Conservation (phyloP, 2,888 invertebrate species). For the Phyllotreta cruciferae region DNA sequence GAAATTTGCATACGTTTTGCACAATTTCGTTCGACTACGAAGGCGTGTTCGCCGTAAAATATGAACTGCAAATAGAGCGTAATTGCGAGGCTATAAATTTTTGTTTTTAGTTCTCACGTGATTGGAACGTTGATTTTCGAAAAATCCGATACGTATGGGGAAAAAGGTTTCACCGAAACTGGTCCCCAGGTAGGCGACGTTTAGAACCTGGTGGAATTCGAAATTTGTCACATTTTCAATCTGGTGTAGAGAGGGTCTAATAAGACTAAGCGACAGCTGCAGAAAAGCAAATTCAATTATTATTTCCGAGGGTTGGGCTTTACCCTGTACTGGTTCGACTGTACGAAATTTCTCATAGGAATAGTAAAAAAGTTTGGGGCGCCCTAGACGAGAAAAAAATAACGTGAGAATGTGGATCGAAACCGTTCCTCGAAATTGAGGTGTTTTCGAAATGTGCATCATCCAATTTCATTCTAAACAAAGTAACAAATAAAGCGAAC, state of each 20-base stretch:
- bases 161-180: neutral
- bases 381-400: neutral
- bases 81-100: slow-evolving; percentile 5
- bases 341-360: slow-evolving; percentile 4
- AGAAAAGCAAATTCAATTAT: slow-evolving; percentile 1
- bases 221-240: slow-evolving; percentile 11
- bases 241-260: neutral
- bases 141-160: too few relatives aligned
- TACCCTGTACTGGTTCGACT: neutral
- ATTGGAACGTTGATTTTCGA: too few relatives aligned
- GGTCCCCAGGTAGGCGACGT: slow-evolving; percentile 1
- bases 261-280: slow-evolving; percentile 7
- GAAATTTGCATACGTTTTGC: slow-evolving; percentile 28
- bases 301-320: too few relatives aligned
- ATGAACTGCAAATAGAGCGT: slow-evolving; percentile 29
- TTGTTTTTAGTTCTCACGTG: too few relatives aligned
- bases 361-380: neutral
- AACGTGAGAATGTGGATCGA: neutral
- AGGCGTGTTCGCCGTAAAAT: slow-evolving; percentile 25
- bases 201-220: neutral
- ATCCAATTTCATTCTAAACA: too few relatives aligned
- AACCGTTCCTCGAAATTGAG: neutral
- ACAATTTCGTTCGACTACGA: slow-evolving; percentile 15
- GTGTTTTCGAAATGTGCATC: too few relatives aligned
- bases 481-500: too few relatives aligned